Evolutionary conservation across 1,140 invertebrate species (phyloP), one percentile per base, ranked within the genome.

Genomic region (Maniola jurtina): DNA sequence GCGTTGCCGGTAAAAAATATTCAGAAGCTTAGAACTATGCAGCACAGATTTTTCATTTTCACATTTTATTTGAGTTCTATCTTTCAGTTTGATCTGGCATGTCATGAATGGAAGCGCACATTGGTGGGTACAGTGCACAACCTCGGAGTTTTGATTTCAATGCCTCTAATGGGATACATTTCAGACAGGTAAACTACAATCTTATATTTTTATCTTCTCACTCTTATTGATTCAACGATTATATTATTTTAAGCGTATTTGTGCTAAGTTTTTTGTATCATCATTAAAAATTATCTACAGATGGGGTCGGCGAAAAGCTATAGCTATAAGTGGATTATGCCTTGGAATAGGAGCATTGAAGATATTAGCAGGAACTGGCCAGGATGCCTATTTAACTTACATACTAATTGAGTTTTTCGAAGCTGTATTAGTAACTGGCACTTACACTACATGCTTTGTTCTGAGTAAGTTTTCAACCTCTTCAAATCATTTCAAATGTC

Each of bases 121-220:
- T 75, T 95, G 40, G 93, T 95, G 0, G 95, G 95, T 11, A 95
- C 94, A 2, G 89, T 95, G 7, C 95, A 95, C 77, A 95, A 94
- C 72, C 78, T 93, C 25, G 95, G 94, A n/a, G 94, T 95, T 81
- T 94, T 96, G 65, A 80, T 95, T 9, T 93, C 94, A 11, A 91
- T 96, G 78, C 92, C 94, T 14, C 90, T 95, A 48, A 93, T 93
- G 11, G 94, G 95, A n/a, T 91, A 93, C 58, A 82, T 95, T n/a
- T 95, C 94, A 6, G 95, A 95, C 83, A 92, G 90, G 90, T 94
- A 67, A 60, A 34, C 52, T n/a, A n/a, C n/a, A n/a, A n/a, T n/a
- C n/a, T n/a, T n/a, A n/a, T n/a, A 14, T 6, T 42, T 42, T 42
- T 42, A 42, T 11, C 3, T 42, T 38, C 5, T 9, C 11, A 9